These are phyloP conservation scores for Campylomormyrus tamandua DNA, from an alignment of 2,113 vertebrate genomes.

Conservation along the genomic window DNA sequence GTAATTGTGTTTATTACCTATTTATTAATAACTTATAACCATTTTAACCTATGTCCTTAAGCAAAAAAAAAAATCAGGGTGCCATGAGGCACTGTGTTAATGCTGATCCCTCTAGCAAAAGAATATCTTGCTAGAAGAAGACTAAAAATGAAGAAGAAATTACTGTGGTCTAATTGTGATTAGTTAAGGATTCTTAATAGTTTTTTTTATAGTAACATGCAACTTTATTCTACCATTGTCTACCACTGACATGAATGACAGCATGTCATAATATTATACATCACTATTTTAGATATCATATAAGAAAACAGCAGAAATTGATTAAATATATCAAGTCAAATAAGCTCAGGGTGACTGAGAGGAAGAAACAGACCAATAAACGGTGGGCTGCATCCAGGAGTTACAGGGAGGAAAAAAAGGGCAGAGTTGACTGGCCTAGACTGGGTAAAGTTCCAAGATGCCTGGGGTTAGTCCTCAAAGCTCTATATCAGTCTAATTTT, in stretches of 20 bases:
- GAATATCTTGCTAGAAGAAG: background rate
- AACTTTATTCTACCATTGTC: too few relatives aligned
- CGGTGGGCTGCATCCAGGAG: background rate
- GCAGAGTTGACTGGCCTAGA: background rate
- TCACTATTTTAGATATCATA: background rate
- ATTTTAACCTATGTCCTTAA: background rate
- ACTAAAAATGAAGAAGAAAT: background rate
- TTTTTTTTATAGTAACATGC: too few relatives aligned
- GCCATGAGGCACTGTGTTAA: background rate
- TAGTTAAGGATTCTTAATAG: background rate
- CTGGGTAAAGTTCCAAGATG: background rate
- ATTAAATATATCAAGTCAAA: background rate
- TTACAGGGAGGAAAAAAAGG: background rate
- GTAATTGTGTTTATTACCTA: background rate
- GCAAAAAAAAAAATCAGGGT: background rate
- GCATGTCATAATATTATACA: background rate
- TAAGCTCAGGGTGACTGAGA: background rate
- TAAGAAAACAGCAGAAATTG: background rate
- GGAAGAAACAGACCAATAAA: background rate
- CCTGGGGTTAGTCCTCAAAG: background rate
- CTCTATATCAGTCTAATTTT: background rate
- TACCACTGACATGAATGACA: background rate
- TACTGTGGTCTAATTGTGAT: background rate
- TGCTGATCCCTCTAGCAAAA: background rate
- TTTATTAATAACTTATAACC: background rate